phyloP scores from a whole-genome alignment of 2,113 vertebrate genomes.

The Macquaria ambigua region DNA sequence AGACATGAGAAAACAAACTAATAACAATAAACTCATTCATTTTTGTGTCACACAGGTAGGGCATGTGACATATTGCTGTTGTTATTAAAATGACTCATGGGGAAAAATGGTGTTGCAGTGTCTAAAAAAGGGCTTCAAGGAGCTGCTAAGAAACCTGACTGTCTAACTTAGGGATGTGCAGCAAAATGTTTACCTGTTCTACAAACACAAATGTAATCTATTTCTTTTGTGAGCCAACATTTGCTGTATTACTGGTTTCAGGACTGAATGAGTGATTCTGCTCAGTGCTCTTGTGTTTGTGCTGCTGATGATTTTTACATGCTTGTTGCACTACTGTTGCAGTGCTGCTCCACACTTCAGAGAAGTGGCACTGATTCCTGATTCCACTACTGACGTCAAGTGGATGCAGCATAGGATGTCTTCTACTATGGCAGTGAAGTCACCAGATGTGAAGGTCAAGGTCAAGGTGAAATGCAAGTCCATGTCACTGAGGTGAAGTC shows the following conservation, averaged over 20 bases:
- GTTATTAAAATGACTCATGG: constrained; percentile 18
- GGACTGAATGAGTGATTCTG: background rate
- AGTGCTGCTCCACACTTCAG: background rate
- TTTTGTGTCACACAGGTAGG: constrained; percentile 20
- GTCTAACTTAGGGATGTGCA: background rate
- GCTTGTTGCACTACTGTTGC: background rate
- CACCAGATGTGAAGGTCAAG: background rate
- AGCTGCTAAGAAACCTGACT: constrained; percentile 3
- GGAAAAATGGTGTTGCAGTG: background rate
- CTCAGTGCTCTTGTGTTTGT: constrained; percentile 1
- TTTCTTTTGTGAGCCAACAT: background rate
- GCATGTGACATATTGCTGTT: constrained; percentile 9
- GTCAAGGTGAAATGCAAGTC: constrained; percentile 2
- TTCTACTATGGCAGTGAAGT: background rate
- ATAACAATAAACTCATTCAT: constrained; percentile 22
- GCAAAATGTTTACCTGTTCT: background rate
- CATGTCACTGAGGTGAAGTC: background rate
- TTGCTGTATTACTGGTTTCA: background rate
- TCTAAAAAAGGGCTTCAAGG: constrained; percentile 4
- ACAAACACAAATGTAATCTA: no score
- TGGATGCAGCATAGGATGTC: background rate
- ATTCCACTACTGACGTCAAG: background rate
- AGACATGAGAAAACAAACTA: background rate
- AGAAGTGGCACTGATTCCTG: background rate
- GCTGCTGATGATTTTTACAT: background rate